Evolutionary conservation across 2,797 vertebrate genomes (phyloP).

Genomic region (Amphiprion clarkii): DNA sequence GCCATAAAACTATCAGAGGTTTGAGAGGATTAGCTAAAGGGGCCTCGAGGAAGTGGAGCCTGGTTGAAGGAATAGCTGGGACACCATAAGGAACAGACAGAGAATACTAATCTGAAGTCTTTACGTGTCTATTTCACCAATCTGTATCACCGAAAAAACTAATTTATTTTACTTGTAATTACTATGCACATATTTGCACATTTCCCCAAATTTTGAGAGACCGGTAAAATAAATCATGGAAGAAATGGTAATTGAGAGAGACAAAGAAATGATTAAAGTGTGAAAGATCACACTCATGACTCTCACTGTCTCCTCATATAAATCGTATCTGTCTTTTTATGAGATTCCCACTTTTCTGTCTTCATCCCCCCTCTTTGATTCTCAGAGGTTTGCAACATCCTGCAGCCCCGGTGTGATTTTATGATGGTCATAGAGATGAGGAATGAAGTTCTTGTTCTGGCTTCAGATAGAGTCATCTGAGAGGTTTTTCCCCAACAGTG

Average conservation of each 20-base stretch:
- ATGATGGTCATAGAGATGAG: slow-evolving; percentile 17
- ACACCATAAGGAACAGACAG: slow-evolving; percentile 12
- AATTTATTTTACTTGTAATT: background rate
- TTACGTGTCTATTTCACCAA: background rate
- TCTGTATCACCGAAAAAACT: background rate
- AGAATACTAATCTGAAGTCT: background rate
- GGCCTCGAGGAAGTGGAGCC: slow-evolving; percentile 55
- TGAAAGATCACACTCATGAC: background rate
- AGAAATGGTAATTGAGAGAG: background rate
- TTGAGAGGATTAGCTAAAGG: slow-evolving; percentile 72
- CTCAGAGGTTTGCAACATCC: slow-evolving; percentile 44
- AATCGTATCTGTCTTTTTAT: slow-evolving; percentile 2
- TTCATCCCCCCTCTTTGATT: slow-evolving; percentile 3
- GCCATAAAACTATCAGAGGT: slow-evolving; percentile 79
- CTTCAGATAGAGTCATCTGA: slow-evolving; percentile 10
- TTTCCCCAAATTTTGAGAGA: background rate
- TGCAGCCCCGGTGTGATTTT: slow-evolving; percentile 38
- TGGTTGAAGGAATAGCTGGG: slow-evolving; percentile 41
- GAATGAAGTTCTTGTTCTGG: background rate
- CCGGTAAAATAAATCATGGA: background rate
- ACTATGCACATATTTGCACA: background rate
- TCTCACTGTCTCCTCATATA: background rate
- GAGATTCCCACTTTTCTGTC: background rate
- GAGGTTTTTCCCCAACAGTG: slow-evolving; percentile 6
- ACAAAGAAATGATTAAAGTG: background rate